Base-by-base conservation (phyloP, 2,113 vertebrate genomes). In the Ciconia maguari region DNA sequence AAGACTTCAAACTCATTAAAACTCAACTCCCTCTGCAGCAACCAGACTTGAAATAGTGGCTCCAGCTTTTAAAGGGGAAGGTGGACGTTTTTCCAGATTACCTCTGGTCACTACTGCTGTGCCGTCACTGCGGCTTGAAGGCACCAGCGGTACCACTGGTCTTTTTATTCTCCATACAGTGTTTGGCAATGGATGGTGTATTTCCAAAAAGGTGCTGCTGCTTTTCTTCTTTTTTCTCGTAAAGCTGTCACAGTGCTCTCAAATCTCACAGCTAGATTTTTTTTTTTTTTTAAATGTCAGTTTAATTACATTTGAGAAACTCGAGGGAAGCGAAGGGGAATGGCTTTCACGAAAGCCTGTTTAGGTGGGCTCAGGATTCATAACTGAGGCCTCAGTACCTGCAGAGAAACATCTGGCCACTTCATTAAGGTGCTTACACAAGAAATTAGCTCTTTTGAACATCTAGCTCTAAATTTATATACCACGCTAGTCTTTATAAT, bases 371-470 rank as follows among this genome's bases (percentile, higher is more conserved):
- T 82, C 70, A 55, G 19, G 11, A 26, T 66, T 89, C 60, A n/a
- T n/a, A 76, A 71, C 55, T 81, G 87, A 75, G 60, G 21, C 41
- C 60, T 79, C 74, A 42, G 29, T 32, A 68, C 81, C 82, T 85
- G 61, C 61, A 89, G 74, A 89, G 78, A 62, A 87, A 87, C 65
- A 87, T 68, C 68, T 91, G 90, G 15, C 27, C n/a, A 26, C 19
- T 76, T 87, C 19, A 32, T 55, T 78, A 66, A 82, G 29, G n/a
- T 75, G 29, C 61, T 66, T 70, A 54, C 51, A 10, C 32, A 87
- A 89, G 68, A 81, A 74, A 78, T 61, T 9, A 69, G 30, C 54
- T 76, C 36, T 70, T 91, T 41, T 42, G 41, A 84, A 29, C 19
- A 16, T 21, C n/a, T 64, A 79, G 44, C 9, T 48, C 34, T 36